phyloP scores from a whole-genome alignment of 2,113 vertebrate species.

The Cyanocitta stelleri region DNA sequence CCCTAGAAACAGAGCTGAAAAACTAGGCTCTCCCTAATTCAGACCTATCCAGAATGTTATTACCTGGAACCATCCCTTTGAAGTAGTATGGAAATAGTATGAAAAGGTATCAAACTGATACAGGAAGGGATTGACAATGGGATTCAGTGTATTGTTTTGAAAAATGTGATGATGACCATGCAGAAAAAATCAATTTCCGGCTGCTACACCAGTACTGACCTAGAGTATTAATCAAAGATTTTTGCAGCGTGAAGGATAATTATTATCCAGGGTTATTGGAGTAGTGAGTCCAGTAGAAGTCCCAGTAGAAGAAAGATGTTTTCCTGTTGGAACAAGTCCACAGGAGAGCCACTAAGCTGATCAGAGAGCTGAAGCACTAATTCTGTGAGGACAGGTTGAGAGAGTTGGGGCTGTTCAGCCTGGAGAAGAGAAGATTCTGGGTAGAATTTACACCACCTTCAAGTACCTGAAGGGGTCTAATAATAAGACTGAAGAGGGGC shows the following conservation, averaged over 20 bases:
- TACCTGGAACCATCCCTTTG: not conserved
- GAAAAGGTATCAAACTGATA: not conserved
- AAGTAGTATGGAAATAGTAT: not conserved
- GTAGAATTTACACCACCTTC: not conserved
- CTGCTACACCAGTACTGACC: not conserved
- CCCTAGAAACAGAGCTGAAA: not conserved
- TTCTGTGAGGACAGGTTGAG: not conserved
- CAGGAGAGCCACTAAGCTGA: not conserved
- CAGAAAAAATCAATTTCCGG: not conserved
- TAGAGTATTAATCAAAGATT: not conserved
- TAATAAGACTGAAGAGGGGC: not conserved
- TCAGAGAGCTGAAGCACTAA: not conserved
- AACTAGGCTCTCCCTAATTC: not conserved
- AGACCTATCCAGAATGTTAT: not conserved
- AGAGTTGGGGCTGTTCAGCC: not conserved
- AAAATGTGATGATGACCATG: not conserved
- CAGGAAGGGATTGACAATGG: not conserved
- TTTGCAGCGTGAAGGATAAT: not conserved
- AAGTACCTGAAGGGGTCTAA: not conserved
- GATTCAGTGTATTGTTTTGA: not conserved
- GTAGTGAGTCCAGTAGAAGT: not conserved
- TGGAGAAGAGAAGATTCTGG: not conserved
- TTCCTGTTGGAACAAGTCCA: not conserved
- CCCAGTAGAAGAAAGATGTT: not conserved
- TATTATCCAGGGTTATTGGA: not conserved